Evolutionary conservation across 2,888 invertebrate species (phyloP).

Genomic region (Amphipoea lucens): DNA sequence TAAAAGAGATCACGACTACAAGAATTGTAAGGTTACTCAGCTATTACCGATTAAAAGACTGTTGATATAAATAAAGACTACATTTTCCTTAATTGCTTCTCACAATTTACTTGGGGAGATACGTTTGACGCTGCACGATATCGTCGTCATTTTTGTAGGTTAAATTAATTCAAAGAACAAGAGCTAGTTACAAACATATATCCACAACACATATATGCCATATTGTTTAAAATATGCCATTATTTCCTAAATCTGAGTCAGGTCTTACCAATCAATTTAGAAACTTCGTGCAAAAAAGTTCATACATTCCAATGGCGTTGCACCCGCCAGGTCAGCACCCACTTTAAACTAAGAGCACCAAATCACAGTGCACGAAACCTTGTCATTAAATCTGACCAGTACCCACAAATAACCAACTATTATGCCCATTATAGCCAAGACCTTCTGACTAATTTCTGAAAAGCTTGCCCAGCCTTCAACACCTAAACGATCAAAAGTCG

Average conservation of each 20-base stretch:
- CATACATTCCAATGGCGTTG: slow-evolving; percentile 18
- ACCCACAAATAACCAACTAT: slow-evolving; percentile 58
- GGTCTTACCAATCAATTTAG: not conserved
- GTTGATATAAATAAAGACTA: slow-evolving; percentile 17
- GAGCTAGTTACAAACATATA: not conserved
- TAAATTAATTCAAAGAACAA: not conserved
- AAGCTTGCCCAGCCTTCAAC: slow-evolving; percentile 69
- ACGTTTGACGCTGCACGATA: slow-evolving; percentile 6
- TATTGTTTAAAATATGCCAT: not conserved
- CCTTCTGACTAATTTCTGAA: slow-evolving; percentile 63
- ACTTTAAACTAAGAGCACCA: slow-evolving; percentile 52
- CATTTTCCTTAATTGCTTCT: slow-evolving; percentile 48
- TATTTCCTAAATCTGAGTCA: not conserved
- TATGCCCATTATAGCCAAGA: slow-evolving; percentile 58
- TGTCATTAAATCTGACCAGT: slow-evolving; percentile 54
- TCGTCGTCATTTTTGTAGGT: not conserved
- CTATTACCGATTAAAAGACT: not conserved
- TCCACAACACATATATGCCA: not conserved
- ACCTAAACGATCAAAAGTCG: slow-evolving; percentile 69
- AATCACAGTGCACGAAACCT: slow-evolving; percentile 51
- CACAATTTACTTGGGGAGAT: slow-evolving; percentile 1
- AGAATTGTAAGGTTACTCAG: not conserved
- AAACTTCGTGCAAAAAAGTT: slow-evolving; percentile 9
- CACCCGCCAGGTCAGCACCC: slow-evolving; percentile 33
- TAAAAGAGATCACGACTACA: not conserved